Base-by-base conservation (phyloP, 2,797 vertebrate genomes). In the Sebastes vulpes region DNA sequence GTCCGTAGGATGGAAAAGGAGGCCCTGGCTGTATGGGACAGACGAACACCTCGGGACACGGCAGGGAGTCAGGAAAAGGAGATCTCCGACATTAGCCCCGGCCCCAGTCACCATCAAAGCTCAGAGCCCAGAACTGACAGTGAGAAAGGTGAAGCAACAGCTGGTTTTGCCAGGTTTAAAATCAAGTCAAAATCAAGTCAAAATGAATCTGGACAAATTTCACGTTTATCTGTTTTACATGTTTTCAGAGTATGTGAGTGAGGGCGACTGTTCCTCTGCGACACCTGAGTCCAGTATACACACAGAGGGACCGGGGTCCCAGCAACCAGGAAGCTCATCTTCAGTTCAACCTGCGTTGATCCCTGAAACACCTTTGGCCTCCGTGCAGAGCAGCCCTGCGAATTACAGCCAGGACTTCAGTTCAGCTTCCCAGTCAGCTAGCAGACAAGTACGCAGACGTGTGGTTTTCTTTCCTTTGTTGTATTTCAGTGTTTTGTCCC, bases 1-100 rank as follows among this genome's bases (percentile, higher is more conserved):
- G 97, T 99, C 23, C 93, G 96, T 25, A 94, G 90, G n/a, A 99
- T 98, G 93, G 98, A 99, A 87, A 98, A 97, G 72, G 93, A 98
- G 85, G 98, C 98, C 10, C 83, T 99, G 86, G 97, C 96, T 71
- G 97, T 95, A 26, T 99, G 98, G 98, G 96, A 98, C 82, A 95
- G 92, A 75, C 95, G 96, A 53, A 89, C 91, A 31, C 75, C 90
- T n/a, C 95, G 75, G 79, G 86, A 75, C 16, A 28, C 26, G 23
- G 66, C 86, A 48, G 67, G 96, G 81, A 77, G 54, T 70, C 84
- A 88, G 54, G 96, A 93, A 86, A 96, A 93, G 58, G 96, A 96
- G 1, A 93, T 91, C n/a, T 94, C 96, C 1, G 79, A 91, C 57
- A 89, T 93, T 68, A 96, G 88, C 78, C 72, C 80, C n/a, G 94